Conservation (phyloP, 2,888 invertebrate species). For the Xestia xanthographa region DNA sequence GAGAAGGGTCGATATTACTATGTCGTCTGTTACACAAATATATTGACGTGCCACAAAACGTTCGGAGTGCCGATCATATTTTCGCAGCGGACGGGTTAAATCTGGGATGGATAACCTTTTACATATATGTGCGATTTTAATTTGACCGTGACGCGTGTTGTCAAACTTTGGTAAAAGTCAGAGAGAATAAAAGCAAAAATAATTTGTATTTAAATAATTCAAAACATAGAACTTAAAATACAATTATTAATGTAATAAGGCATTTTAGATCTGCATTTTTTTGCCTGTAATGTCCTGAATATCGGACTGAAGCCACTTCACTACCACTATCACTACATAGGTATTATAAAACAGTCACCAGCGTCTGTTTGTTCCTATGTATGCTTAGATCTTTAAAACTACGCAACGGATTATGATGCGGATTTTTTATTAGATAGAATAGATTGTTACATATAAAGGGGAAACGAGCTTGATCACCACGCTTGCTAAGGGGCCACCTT, state of each 20-base stretch:
- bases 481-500: no score
- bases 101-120: conserved; percentile 21
- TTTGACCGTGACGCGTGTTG: background rate
- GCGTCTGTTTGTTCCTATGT: no score
- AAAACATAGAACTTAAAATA: background rate
- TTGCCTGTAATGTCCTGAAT: background rate
- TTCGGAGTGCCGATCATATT: conserved; percentile 59
- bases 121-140: conserved; percentile 21
- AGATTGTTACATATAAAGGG: no score
- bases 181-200: background rate
- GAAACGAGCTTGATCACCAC: background rate
- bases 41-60: conserved; percentile 56
- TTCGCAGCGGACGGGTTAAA: conserved; percentile 46
- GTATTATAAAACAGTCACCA: no score
- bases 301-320: background rate
- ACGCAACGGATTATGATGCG: no score
- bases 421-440: no score
- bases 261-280: background rate
- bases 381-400: no score
- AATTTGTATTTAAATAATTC: no score
- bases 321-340: no score
- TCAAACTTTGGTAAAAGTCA: background rate
- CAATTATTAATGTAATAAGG: background rate
- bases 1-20: conserved; percentile 66
- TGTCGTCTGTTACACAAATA: conserved; percentile 60